Conservation (phyloP, 92 coral and sea anemone species). For the Paragorgia papillata region DNA sequence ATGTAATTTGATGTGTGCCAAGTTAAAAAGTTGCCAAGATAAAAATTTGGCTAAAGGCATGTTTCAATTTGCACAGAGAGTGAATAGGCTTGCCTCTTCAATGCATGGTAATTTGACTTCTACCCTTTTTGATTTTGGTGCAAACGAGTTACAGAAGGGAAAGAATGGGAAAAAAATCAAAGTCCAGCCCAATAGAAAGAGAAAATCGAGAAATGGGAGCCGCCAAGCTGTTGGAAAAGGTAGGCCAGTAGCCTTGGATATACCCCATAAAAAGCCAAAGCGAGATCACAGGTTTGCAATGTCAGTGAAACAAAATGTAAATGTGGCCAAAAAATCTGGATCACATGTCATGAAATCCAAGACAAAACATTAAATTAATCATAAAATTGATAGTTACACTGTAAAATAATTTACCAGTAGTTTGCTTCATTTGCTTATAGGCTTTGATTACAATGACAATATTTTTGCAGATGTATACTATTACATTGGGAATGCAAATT, state of each 20-base stretch:
- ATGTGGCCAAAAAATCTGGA: constrained; percentile 55
- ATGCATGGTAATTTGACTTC: constrained; percentile 58
- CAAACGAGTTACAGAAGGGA: not conserved
- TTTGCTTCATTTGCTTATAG: too few species aligned
- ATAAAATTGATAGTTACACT: too few species aligned
- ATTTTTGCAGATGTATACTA: too few species aligned
- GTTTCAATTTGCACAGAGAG: constrained; percentile 58
- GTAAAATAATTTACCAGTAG: too few species aligned
- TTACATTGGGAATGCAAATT: too few species aligned
- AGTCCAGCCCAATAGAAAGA: constrained; percentile 35
- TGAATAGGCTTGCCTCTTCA: constrained; percentile 28
- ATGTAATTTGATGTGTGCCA: constrained; percentile 48
- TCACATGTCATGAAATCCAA: constrained; percentile 57
- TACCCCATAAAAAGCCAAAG: not conserved
- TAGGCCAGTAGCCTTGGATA: constrained; percentile 17
- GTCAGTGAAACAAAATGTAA: constrained; percentile 43
- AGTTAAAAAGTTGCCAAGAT: constrained; percentile 55
- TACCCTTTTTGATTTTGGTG: constrained; percentile 62
- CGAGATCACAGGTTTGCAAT: constrained; percentile 31
- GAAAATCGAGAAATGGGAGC: constrained; percentile 42
- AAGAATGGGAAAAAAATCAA: constrained; percentile 32
- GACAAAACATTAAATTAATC: constrained; percentile 42
- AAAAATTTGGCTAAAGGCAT: constrained; percentile 50
- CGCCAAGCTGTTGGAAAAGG: constrained; percentile 39
- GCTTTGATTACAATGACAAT: too few species aligned